Base-by-base conservation (phyloP, 2,113 vertebrate genomes). In the Gulo gulo region DNA sequence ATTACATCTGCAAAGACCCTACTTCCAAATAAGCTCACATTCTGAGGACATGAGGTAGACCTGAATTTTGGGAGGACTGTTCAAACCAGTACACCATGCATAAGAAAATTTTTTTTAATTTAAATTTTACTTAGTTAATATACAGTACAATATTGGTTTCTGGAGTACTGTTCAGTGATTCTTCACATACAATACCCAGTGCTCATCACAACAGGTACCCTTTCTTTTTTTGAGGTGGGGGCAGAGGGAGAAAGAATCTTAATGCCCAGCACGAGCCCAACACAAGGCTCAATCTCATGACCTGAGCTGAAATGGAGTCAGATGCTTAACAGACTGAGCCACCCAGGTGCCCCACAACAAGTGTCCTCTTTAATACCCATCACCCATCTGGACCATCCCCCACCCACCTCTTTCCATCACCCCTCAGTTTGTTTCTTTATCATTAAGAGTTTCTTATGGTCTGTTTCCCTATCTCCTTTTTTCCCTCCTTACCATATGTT, bases 11-110 rank as follows among this genome's bases (percentile, higher is more conserved):
- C 2, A n/a, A 84, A 78, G 67, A 95, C n/a, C 12, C 23, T 96
- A 45, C 7, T 78, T 95, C 52, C n/a, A 86, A 69, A 88, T 96
- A 79, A 71, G 45, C 21, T 95, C 21, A 95, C 63, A 80, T 93
- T 96, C 39, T 81, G 24, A 71, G 23, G 36, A 76, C 11, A 67
- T 63, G 21, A 29, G 4, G 7, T 10, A 4, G 23, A 29, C 45
- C 71, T 78, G 24, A 78, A 88, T 39, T 91, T 83, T 59, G 24
- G 26, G 34, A 65, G 20, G 10, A 73, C 11, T 80, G 34, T 67
- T 91, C 36, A 94, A 79, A 26, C 55, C 21, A 76, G 26, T 69
- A 57, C 1, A 39, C 12, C 13, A 65, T 88, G 10, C 5, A 7
- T 95, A 84, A 89, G 65, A 88, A 63, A 71, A 50, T 50, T 23